These are phyloP conservation scores for Harpegnathos saltator DNA, from an alignment of 1,140 invertebrate genomes.

Conservation along the genomic window DNA sequence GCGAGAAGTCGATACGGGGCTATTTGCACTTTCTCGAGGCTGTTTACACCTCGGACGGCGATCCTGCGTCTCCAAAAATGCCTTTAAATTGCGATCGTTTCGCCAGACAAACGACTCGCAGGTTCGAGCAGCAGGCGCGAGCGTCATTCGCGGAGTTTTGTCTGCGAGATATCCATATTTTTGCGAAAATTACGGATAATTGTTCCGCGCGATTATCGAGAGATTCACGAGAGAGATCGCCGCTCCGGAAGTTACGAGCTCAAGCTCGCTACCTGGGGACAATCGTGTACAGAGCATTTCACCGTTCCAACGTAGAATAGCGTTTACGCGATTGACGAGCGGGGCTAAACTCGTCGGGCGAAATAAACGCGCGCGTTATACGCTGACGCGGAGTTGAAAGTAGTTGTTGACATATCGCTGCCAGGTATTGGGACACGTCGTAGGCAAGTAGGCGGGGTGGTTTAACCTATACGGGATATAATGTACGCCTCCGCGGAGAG, in stretches of 20 bases:
- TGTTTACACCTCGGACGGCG: background rate
- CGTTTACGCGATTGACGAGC: too few species aligned
- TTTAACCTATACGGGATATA: slow-evolving; percentile 84
- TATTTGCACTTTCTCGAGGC: slow-evolving; percentile 11
- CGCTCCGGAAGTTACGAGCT: too few species aligned
- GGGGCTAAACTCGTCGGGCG: background rate
- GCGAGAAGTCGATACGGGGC: background rate
- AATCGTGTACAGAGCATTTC: too few species aligned
- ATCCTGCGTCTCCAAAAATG: background rate
- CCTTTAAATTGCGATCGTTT: background rate
- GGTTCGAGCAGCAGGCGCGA: too few species aligned
- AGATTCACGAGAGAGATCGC: too few species aligned
- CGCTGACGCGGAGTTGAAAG: slow-evolving; percentile 79
- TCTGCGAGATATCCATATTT: too few species aligned
- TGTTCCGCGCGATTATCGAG: too few species aligned
- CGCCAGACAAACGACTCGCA: background rate
- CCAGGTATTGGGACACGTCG: slow-evolving; percentile 81
- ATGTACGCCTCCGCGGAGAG: slow-evolving; percentile 80
- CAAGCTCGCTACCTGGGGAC: too few species aligned
- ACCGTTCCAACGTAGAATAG: too few species aligned
- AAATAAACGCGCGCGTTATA: too few species aligned
- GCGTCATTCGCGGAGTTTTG: too few species aligned
- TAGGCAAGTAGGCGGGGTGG: slow-evolving; percentile 81
- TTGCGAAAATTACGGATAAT: too few species aligned
- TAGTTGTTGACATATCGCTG: slow-evolving; percentile 83